Evolutionary conservation across 2,113 vertebrate species (phyloP).

Genomic region (Talpa occidentalis): DNA sequence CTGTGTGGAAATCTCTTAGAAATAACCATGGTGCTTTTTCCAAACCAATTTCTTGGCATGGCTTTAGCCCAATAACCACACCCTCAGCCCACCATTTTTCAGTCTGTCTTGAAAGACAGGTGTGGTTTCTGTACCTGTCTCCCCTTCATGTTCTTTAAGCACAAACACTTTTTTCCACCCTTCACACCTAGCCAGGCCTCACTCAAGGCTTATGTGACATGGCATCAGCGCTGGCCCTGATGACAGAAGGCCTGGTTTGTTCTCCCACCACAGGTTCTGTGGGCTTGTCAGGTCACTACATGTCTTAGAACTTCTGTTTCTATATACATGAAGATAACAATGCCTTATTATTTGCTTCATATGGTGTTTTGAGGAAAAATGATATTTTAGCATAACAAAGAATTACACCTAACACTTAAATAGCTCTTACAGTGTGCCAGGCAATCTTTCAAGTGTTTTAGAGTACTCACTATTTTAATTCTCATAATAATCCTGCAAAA

Average conservation of each 20-base stretch:
- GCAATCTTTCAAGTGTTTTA: neutral
- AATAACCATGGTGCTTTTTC: neutral
- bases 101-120: accelerated
- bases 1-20: neutral
- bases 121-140: neutral
- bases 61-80: neutral
- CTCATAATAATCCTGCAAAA: neutral
- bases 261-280: neutral
- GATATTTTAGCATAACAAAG: neutral
- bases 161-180: neutral
- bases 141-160: neutral
- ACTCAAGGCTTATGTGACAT: neutral
- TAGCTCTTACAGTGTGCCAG: neutral
- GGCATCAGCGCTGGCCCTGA: neutral
- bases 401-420: neutral
- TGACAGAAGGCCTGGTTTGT: neutral
- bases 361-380: neutral
- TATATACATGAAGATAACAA: neutral
- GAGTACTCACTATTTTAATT: neutral
- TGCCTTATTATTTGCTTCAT: neutral
- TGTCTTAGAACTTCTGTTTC: neutral
- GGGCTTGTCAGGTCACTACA: neutral
- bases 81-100: neutral
- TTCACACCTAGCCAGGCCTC: neutral
- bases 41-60: neutral